phyloP scores from a whole-genome alignment of 1,140 invertebrate species.

The Aphelinus certus region DNA sequence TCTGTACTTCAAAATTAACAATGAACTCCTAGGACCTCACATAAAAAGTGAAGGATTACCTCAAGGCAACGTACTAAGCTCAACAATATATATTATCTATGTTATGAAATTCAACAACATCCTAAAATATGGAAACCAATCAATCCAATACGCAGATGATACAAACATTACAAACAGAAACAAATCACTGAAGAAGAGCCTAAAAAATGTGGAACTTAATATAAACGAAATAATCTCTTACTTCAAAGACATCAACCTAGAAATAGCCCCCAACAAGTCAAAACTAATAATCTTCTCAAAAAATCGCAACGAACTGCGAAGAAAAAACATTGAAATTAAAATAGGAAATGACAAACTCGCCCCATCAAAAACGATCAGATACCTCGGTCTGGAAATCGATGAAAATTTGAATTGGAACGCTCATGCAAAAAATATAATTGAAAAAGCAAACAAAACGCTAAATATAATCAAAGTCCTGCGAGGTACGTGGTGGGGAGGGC shows the following conservation, averaged over 20 bases:
- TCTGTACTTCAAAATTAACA: constrained; percentile 24
- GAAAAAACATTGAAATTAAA: too few relatives aligned
- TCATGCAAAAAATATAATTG: constrained; percentile 24
- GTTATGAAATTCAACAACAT: not conserved
- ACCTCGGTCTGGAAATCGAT: constrained; percentile 32
- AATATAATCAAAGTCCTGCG: constrained; percentile 32
- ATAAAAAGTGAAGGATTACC: constrained; percentile 14
- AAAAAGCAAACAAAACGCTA: constrained; percentile 20
- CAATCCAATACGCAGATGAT: constrained; percentile 39
- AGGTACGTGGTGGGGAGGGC: constrained; percentile 37
- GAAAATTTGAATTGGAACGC: constrained; percentile 36
- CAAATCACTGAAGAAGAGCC: not conserved
- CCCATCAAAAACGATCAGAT: constrained; percentile 12
- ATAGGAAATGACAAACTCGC: constrained; percentile 1
- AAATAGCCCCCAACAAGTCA: constrained; percentile 13
- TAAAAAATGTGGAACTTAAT: not conserved
- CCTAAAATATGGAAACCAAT: not conserved
- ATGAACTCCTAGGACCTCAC: not conserved
- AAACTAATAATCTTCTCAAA: not conserved
- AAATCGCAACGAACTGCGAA: not conserved
- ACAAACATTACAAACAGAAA: constrained; percentile 15
- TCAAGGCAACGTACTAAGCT: constrained; percentile 33
- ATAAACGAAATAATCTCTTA: not conserved
- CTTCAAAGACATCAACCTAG: constrained; percentile 22
- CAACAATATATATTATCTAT: constrained; percentile 37